phyloP scores from a whole-genome alignment of 2,888 invertebrate species.

The Disparrhopalites patrizii region DNA sequence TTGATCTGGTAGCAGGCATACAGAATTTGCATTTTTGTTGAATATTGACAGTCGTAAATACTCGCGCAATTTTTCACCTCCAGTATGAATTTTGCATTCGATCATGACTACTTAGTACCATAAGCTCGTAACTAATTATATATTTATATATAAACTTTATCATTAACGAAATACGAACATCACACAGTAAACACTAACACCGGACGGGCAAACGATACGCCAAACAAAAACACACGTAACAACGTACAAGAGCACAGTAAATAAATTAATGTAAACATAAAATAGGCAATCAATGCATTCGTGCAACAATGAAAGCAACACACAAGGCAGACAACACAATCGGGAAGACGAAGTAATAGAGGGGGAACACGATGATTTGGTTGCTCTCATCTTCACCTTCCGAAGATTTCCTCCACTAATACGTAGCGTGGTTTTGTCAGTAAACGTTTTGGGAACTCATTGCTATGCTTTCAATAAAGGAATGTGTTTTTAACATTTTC shows the following conservation, averaged over 20 bases:
- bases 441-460: not conserved
- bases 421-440: not conserved
- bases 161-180: too few relatives aligned
- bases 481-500: not conserved
- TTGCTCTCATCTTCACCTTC: constrained; percentile 14
- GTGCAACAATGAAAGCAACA: constrained; percentile 49
- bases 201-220: not conserved
- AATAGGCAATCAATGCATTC: constrained; percentile 24
- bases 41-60: too few relatives aligned
- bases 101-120: not conserved
- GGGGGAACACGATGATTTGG: constrained; percentile 10
- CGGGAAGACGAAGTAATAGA: constrained; percentile 13
- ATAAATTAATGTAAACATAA: constrained; percentile 19
- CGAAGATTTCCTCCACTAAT: constrained; percentile 26
- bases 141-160: too few relatives aligned
- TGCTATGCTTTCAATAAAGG: not conserved
- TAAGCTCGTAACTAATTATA: too few relatives aligned
- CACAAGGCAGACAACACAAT: constrained; percentile 43
- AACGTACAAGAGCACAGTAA: constrained; percentile 14
- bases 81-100: too few relatives aligned
- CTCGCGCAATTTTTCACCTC: too few relatives aligned
- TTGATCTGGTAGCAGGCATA: too few relatives aligned
- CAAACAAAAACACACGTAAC: constrained; percentile 12
- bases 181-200: not conserved
- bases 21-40: too few relatives aligned